Evolutionary conservation across 2,113 vertebrate species (phyloP).

Genomic region (Phalacrocorax carbo): DNA sequence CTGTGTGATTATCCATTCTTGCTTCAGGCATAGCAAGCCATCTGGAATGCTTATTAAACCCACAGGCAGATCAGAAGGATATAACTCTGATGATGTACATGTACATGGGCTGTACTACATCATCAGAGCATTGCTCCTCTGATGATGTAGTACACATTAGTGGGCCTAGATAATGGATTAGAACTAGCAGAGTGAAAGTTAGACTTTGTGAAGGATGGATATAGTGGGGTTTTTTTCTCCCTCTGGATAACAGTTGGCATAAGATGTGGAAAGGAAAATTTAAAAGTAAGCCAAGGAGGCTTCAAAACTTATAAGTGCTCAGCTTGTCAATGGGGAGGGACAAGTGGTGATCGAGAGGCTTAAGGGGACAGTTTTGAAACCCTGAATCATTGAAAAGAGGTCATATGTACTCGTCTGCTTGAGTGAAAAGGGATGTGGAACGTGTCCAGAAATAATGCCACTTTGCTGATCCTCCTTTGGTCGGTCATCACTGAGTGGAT

Average conservation of each 20-base stretch:
- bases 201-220: conserved; percentile 65
- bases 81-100: conserved; percentile 71
- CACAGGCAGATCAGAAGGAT: conserved; percentile 73
- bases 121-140: conserved; percentile 70
- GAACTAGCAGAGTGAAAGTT: conserved; percentile 66
- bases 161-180: conserved; percentile 73
- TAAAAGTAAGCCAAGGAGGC: conserved; percentile 73
- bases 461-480: conserved; percentile 37
- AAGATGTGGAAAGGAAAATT: conserved; percentile 68
- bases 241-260: conserved; percentile 73
- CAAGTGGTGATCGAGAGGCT: conserved; percentile 72
- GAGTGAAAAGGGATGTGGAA: conserved; percentile 50
- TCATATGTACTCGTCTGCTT: conserved; percentile 58
- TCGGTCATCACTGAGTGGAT: conserved; percentile 26
- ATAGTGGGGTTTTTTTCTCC: conserved; percentile 54
- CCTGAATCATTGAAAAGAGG: conserved; percentile 55
- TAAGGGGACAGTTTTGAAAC: conserved; percentile 68
- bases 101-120: conserved; percentile 68
- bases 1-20: conserved; percentile 80
- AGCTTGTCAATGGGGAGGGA: conserved; percentile 69
- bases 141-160: conserved; percentile 69
- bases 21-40: conserved; percentile 78
- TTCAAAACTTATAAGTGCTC: conserved; percentile 76
- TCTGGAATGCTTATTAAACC: conserved; percentile 82
- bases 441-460: conserved; percentile 63